Evolutionary conservation across 2,888 invertebrate genomes (phyloP).

Genomic region (Acanthoscelides obtectus): DNA sequence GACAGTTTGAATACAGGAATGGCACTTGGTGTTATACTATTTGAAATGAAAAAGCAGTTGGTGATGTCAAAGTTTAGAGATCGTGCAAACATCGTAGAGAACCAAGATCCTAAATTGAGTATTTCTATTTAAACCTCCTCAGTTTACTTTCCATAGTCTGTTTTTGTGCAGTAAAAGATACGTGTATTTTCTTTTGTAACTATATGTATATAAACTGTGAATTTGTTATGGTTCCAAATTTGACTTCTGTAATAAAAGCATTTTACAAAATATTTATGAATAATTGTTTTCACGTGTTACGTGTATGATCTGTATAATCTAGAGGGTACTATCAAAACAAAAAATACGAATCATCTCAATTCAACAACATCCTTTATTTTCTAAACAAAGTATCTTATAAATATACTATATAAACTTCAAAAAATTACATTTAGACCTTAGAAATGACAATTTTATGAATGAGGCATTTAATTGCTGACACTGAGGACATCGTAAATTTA

Average conservation of each 20-base stretch:
- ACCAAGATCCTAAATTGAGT: too few species aligned
- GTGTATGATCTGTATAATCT: not conserved
- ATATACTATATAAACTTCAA: not conserved
- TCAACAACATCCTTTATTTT: not conserved
- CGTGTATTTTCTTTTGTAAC: too few species aligned
- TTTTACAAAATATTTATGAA: too few species aligned
- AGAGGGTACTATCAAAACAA: too few species aligned
- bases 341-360: not conserved
- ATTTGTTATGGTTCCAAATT: too few species aligned
- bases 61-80: not conserved
- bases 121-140: too few species aligned
- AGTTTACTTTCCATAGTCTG: too few species aligned
- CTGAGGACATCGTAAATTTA: not conserved
- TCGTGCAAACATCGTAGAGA: not conserved
- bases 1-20: slow-evolving; percentile 84
- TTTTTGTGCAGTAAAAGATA: too few species aligned
- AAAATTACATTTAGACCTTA: not conserved
- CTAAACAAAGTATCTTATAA: not conserved
- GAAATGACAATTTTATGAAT: not conserved
- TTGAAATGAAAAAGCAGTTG: slow-evolving; percentile 71
- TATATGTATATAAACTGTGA: too few species aligned
- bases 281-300: too few species aligned
- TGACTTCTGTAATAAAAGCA: too few species aligned
- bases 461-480: not conserved
- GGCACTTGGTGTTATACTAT: slow-evolving; percentile 77